Base-by-base conservation (phyloP, 2,113 vertebrate species). In the Zosterops lateralis region DNA sequence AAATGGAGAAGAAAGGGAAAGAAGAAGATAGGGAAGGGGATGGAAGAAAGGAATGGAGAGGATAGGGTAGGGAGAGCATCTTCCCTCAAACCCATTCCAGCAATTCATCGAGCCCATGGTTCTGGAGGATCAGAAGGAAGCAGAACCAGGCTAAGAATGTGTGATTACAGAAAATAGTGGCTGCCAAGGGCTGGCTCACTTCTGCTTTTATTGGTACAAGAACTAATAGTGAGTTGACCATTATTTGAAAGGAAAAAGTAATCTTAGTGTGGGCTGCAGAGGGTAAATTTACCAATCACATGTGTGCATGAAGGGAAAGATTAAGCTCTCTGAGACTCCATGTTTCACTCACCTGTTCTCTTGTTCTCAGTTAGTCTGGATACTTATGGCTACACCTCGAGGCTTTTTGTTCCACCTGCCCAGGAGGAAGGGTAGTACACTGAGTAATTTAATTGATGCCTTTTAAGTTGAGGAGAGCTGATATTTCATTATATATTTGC, bases 381-480 rank as follows among this genome's bases (percentile, higher is more conserved):
- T 22, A 42, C 5, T 26, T 50, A 42, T 0, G 7, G 12, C 18
- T 57, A 53, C 57, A 87, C 12, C 15, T 26, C 34, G 18, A 68
- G 34, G 18, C 12, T 70, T 7, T 62, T 73, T 51, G 14, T 34
- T 77, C 20, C 40, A 40, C 20, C 7, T 9, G 17, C 21, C 47
- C 51, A 50, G 42, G 38, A 71, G 38, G 19, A 91, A 84, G 20
- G 2, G 21, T 18, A 17, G 9, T 42, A 71, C 14, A 74, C 28
- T 57, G 51, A 74, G 50, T 42, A 58, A 71, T 66, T 82, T 75
- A 50, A 85, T 2, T 53, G 34, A 70, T 13, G 3, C 8, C 31
- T 53, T 86, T 90, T 65, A 67, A 70, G n/a, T 24, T 84, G 60
- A 77, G 54, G 34, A 92, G 51, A 86, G 75, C 14, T 48, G 16